Evolutionary conservation across 2,113 vertebrate species (phyloP), one percentile per base, ranked within the genome.

Genomic region (Rhinichthys klamathensis): DNA sequence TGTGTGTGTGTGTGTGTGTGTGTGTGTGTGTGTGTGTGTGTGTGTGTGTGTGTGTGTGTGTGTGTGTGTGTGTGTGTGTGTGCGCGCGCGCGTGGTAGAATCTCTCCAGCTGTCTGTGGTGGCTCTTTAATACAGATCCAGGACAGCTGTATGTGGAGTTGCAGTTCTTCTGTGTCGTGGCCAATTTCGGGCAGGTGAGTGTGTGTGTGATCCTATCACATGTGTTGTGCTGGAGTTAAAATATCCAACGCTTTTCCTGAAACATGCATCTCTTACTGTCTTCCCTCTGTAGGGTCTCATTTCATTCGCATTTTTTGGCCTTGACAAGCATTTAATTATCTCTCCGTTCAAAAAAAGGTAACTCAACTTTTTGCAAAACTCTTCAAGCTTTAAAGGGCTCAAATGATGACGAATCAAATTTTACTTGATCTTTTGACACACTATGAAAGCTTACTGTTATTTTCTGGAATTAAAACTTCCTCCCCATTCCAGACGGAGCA

Each of bases 311-410:
- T 95, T 99, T 90, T 99, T 99, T 92, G 98, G 98, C 30, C 92
- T 99, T 91, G 98, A 99, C 91, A 98, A 98, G 88, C 96, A 98
- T 94, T 94, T 97, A 91, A 97, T 99, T 83, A 96, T 98, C 86
- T 89, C 98, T n/a, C 97, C 98, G n/a, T 93, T 97, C 94, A 99
- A 98, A 69, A 95, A 95, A 92, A 97, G 96, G 98, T 98, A 95
- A 76, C 27, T 49, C 11, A 11, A 74, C 54, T 35, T 32, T 67
- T 27, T 67, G 6, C 46, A 21, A 21, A 27, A 46, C 44, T 49
- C 16, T 2, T 38, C 5, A 10, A 38, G 32, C 32, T 41, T 41
- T 5, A 70, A 41, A 70, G 7, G 35, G 25, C 6, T 21, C 70
- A 27, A 13, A 46, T 27, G 41, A 44, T 44, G 38, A 44, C 25